Evolutionary conservation across 2,113 vertebrate species (phyloP).

Genomic region (Brachyhypopomus occidentalis): DNA sequence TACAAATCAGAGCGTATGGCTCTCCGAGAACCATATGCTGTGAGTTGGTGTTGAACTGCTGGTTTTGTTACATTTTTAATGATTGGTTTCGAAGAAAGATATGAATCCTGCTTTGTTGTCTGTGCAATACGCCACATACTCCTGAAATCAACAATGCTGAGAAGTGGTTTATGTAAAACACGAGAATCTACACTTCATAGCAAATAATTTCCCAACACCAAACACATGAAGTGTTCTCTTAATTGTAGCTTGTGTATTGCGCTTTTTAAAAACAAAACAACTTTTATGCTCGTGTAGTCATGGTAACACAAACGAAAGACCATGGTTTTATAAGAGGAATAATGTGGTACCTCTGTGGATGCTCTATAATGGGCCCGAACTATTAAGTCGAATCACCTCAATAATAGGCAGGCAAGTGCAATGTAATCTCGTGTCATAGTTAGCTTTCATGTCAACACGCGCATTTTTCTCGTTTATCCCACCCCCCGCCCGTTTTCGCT

Average conservation of each 20-base stretch:
- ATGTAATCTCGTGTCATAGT: conserved; percentile 42
- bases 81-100: no score
- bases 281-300: conserved; percentile 41
- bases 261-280: conserved; percentile 32
- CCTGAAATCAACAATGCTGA: not conserved
- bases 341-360: conserved; percentile 46
- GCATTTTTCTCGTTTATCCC: not conserved
- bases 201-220: conserved; percentile 1
- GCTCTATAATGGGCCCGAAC: conserved; percentile 41
- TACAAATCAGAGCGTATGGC: no score
- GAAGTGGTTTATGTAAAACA: not conserved
- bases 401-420: conserved; percentile 52
- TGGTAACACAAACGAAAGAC: conserved; percentile 46
- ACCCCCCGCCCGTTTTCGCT: no score
- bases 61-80: no score
- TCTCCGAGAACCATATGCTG: no score
- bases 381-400: conserved; percentile 48
- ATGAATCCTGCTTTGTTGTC: no score
- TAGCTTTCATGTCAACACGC: conserved; percentile 12
- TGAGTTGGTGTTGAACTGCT: no score
- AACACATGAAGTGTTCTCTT: not conserved
- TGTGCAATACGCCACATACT: not conserved
- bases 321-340: conserved; percentile 34
- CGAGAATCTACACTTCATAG: not conserved
- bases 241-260: conserved; percentile 28